Base-by-base conservation (phyloP, 2,113 vertebrate genomes). In the Sakesphorus luctuosus region DNA sequence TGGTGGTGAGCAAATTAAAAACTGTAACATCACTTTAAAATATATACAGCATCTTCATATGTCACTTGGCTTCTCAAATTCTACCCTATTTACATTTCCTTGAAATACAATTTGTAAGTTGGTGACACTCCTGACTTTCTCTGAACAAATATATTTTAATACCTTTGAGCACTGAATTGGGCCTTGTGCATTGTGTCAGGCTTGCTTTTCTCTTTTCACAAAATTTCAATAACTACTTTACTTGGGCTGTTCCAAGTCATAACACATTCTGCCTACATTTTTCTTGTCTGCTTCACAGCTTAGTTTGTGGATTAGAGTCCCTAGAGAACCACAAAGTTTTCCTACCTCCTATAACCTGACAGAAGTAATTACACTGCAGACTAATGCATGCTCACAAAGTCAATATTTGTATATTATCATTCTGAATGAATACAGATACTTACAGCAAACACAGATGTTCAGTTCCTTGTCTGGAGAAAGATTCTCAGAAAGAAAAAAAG, bases 21-120 rank as follows among this genome's bases (percentile, higher is more conserved):
- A 43, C 24, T 7, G 0, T 1, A 67, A 56, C 11, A 25, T 38
- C 3, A 1, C 10, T 56, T 66, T 9, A 18, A 40, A 59, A 18
- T 13, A 36, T 4, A 36, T 5, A 26, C 18, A 71, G 40, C 18
- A 56, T n/a, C 40, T 58, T 78, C 43, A 72, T 5, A 3, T 13
- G 8, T 9, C 28, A 19, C 58, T 29, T 24, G n/a, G 28, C 43
- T 82, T 75, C 59, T 82, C 56, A 86, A 67, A 72, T 11, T 59
- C 24, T 33, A 40, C 19, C 56, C 25, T 18, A n/a, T 9, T 29
- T 29, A 74, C 46, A 25, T 76, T 23, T 44, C 40, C 59, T 66
- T 4, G 1, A 46, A 82, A 81, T 82, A 59, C 23, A 44, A 4
- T 33, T 58, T 44, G 16, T 36, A 78, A 78, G 13, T 21, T 23